Percentiles rank a stretch among this genome's conserved stretches.
phyloP scores from a whole-genome alignment of 2,113 vertebrate species.

The Pungitius pungitius region DNA sequence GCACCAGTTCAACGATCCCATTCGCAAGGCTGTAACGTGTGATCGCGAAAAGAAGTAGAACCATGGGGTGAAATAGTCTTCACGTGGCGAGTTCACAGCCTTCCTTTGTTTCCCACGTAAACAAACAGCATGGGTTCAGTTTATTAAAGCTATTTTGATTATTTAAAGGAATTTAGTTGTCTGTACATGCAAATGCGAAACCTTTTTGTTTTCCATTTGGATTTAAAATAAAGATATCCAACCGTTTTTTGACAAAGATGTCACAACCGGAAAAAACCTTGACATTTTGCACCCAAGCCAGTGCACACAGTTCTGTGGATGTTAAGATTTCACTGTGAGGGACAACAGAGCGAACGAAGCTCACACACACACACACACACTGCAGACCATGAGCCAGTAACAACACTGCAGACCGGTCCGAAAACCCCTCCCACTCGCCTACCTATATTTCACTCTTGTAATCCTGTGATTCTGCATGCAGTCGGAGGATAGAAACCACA shows the following conservation, averaged over 20 bases:
- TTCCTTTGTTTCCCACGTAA: conserved; percentile 2
- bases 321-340: conserved; percentile 69
- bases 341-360: conserved; percentile 30
- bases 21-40: conserved; percentile 15
- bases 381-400: conserved; percentile 52
- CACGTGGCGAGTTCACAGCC: neutral
- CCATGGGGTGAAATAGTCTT: conserved; percentile 10
- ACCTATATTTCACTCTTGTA: conserved; percentile 26
- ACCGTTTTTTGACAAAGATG: conserved; percentile 36
- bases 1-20: conserved; percentile 35
- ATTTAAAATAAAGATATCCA: conserved; percentile 11
- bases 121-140: conserved; percentile 22
- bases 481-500: conserved; percentile 18
- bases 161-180: neutral
- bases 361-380: conserved; percentile 51
- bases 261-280: conserved; percentile 28
- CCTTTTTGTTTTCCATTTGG: conserved; percentile 11
- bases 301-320: conserved; percentile 41
- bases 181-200: conserved; percentile 9
- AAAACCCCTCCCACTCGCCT: conserved; percentile 21
- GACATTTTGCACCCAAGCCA: conserved; percentile 41
- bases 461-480: conserved; percentile 53
- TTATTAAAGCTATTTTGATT: neutral
- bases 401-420: conserved; percentile 29
- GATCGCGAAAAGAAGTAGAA: conserved; percentile 14